Percentiles rank a stretch among this genome's conserved stretches.
Conservation (phyloP, 2,888 invertebrate genomes). For the Ormyrus pomaceus region DNA sequence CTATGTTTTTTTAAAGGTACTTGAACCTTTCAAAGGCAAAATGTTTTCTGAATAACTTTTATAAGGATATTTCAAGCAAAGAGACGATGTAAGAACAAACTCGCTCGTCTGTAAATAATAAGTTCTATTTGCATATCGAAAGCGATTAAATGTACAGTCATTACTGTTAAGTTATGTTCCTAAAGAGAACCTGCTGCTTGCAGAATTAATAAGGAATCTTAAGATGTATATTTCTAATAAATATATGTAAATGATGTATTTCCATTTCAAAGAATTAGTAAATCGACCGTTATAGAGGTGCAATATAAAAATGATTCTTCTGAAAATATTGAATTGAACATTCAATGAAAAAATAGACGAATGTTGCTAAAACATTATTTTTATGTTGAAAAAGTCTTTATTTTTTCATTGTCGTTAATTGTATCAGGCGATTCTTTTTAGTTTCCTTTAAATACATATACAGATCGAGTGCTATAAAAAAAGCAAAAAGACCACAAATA, state of each 20-base stretch:
- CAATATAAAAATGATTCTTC: conserved; percentile 49
- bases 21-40: conserved; percentile 36
- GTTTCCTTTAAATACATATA: conserved; percentile 38
- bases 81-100: conserved; percentile 35
- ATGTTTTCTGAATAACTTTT: conserved; percentile 40
- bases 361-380: conserved; percentile 37
- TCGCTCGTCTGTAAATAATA: conserved; percentile 53
- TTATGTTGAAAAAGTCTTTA: conserved; percentile 43
- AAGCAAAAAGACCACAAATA: conserved; percentile 13
- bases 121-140: conserved; percentile 55
- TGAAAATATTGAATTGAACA: conserved; percentile 29
- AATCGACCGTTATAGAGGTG: conserved; percentile 41
- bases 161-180: conserved; percentile 58
- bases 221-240: conserved; percentile 50
- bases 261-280: conserved; percentile 44
- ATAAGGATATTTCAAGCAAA: conserved; percentile 42
- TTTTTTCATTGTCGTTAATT: conserved; percentile 49
- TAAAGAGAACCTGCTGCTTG: conserved; percentile 43
- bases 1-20: conserved; percentile 51
- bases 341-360: neutral
- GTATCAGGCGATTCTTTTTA: conserved; percentile 40
- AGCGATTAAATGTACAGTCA: conserved; percentile 58
- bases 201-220: conserved; percentile 48
- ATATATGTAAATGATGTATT: conserved; percentile 46
- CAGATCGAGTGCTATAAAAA: neutral